Evolutionary conservation across 2,113 vertebrate genomes (phyloP).

Genomic region (Nesospiza acunhae): DNA sequence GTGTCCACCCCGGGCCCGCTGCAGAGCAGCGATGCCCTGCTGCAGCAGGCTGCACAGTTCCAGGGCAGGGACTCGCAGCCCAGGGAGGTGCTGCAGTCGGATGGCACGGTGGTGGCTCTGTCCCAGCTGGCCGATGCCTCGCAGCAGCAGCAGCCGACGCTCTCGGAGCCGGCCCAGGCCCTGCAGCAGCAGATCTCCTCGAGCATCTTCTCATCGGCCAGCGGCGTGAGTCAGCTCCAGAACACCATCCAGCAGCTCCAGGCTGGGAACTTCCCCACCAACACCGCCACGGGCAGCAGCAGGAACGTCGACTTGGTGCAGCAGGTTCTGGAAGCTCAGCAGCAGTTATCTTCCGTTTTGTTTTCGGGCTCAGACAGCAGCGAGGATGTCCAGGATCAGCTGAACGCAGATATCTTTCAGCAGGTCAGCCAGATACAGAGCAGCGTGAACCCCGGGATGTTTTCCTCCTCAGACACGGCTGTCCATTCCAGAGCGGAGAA

Average conservation of each 20-base stretch:
- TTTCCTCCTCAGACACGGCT: conserved; percentile 73
- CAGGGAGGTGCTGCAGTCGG: conserved; percentile 82
- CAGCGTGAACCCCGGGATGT: conserved; percentile 74
- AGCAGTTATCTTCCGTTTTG: conserved; percentile 81
- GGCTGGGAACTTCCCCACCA: conserved; percentile 82
- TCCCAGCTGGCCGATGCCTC: conserved; percentile 73
- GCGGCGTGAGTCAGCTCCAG: conserved; percentile 87
- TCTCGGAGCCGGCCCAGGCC: conserved; percentile 84
- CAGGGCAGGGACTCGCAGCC: conserved; percentile 78
- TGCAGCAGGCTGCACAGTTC: conserved; percentile 87
- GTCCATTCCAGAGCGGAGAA: conserved; percentile 76
- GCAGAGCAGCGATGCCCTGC: conserved; percentile 79
- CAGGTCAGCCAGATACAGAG: conserved; percentile 81
- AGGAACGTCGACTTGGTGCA: conserved; percentile 80
- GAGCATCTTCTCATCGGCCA: conserved; percentile 82
- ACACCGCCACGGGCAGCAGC: conserved; percentile 62
- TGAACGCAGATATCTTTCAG: conserved; percentile 83
- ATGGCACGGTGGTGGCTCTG: conserved; percentile 72
- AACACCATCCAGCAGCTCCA: conserved; percentile 93
- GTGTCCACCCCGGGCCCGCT: conserved; percentile 76
- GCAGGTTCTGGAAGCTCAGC: conserved; percentile 82
- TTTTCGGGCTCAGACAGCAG: conserved; percentile 77
- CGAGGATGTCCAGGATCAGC: conserved; percentile 80
- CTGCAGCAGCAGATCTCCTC: conserved; percentile 85
- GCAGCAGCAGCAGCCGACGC: conserved; percentile 68